These are phyloP conservation scores for Lysandra bellargus DNA, from an alignment of 2,888 invertebrate species.

Conservation along the genomic window DNA sequence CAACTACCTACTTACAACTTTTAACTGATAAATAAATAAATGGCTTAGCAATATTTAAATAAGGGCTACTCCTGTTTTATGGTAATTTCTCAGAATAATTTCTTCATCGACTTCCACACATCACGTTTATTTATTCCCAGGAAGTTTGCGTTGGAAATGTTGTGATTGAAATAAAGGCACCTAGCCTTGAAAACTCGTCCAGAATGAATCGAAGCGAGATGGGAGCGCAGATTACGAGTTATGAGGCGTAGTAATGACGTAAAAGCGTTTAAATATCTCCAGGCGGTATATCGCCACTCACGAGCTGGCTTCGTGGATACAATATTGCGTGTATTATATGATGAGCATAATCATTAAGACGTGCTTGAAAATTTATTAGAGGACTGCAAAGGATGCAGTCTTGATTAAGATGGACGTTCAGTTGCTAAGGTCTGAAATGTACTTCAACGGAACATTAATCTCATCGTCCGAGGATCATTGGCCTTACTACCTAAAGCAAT, in stretches of 20 bases:
- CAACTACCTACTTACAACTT: neutral
- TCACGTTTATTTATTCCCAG: neutral
- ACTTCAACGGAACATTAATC: slow-evolving; percentile 1
- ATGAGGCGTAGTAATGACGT: slow-evolving; percentile 56
- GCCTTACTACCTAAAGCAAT: neutral
- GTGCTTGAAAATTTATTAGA: slow-evolving; percentile 27
- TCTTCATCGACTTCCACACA: neutral
- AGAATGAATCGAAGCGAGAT: slow-evolving; percentile 48
- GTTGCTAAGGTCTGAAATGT: slow-evolving; percentile 2
- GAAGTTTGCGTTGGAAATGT: slow-evolving; percentile 17
- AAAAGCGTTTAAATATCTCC: slow-evolving; percentile 54
- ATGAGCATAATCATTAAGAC: slow-evolving; percentile 32
- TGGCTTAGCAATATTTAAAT: neutral
- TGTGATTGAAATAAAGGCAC: slow-evolving; percentile 18
- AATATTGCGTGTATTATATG: slow-evolving; percentile 34
- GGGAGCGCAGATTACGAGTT: slow-evolving; percentile 49
- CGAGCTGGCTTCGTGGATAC: slow-evolving; percentile 31
- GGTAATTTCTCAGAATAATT: neutral
- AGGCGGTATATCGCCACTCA: slow-evolving; percentile 34
- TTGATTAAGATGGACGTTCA: slow-evolving; percentile 21
- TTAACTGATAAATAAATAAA: neutral
- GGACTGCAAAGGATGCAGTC: slow-evolving; percentile 24
- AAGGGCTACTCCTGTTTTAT: neutral
- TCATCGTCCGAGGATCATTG: neutral
- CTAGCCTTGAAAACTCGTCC: slow-evolving; percentile 47